Base-by-base conservation (phyloP, 2,888 invertebrate species). In the Caenorhabditis drosophilae region DNA sequence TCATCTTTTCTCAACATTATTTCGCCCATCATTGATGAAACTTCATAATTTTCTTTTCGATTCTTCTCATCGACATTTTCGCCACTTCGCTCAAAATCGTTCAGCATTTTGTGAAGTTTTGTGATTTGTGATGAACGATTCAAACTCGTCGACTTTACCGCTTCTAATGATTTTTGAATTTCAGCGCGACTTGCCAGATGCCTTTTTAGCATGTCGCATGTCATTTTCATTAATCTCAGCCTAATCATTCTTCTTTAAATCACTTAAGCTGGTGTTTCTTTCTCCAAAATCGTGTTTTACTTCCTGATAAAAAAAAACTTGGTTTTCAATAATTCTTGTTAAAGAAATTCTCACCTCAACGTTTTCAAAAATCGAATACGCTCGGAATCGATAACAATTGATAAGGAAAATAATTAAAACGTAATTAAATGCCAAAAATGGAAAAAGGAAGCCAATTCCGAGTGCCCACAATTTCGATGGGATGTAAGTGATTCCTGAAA, bases 391-490 rank as follows among this genome's bases (percentile, higher is more conserved):
- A 49, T 73, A 58, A 26, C 69, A 48, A 54, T 82, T 82, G 50
- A 72, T 56, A 9, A 66, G 47, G 38, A 76, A 77, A 12, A 73
- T 67, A 18, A 69, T 47, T 23, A 57, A 23, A 18, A 80, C 67
- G 70, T 68, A 79, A 31, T 68, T 23, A 15, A 55, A 57, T 22
- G 71, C 52, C 2, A 52, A 27, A 9, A 66, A 41, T 7, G 68
- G 69, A 20, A 80, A 31, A 12, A 71, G 47, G 2, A 78, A 52
- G 4, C 78, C 78, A 9, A 74, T 60, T 23, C 54, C 67, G 15
- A 81, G 67, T 1, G 80, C 81, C 81, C 81, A 81, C 52, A 73
- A 70, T 62, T 82, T 82, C 15, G 79, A 63, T 16, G 82, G 82
- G 23, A 82, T 66, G 67, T 80, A 82, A 0, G 78, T 80, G 23